Evolutionary conservation across 2,888 invertebrate species (phyloP).

Genomic region (Notocelia uddmanniana): DNA sequence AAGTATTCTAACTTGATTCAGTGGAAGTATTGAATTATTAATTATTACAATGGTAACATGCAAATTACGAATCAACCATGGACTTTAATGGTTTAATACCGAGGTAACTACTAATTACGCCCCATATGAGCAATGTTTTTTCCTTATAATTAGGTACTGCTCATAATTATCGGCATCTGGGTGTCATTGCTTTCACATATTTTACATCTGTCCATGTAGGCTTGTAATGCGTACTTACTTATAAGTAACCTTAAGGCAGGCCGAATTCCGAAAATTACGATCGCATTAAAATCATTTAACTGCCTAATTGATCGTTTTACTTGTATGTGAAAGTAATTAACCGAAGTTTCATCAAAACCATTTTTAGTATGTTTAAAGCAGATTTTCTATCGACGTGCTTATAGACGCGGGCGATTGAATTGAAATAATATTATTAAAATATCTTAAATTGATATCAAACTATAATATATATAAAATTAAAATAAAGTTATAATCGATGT

Average conservation of each 20-base stretch:
- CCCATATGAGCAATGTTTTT: conserved; percentile 2
- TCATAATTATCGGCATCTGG: conserved; percentile 2
- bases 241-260: not conserved
- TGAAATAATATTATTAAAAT: too few species aligned
- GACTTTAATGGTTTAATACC: not conserved
- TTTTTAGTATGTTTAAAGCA: not conserved
- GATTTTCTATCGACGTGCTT: not conserved
- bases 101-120: not conserved
- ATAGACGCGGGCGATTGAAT: not conserved
- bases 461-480: too few species aligned
- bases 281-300: not conserved
- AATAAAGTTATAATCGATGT: not conserved
- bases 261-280: too few species aligned
- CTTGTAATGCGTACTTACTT: not conserved
- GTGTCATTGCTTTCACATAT: conserved; percentile 42
- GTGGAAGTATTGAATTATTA: not conserved
- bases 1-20: too few species aligned
- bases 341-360: too few species aligned
- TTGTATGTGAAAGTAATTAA: too few species aligned
- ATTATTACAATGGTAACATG: not conserved
- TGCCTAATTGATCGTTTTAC: too few species aligned
- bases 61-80: not conserved
- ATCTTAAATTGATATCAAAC: too few species aligned
- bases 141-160: not conserved
- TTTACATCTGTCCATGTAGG: not conserved